These are phyloP conservation scores for Nicator chloris DNA, from an alignment of 2,113 vertebrate genomes.

Conservation along the genomic window DNA sequence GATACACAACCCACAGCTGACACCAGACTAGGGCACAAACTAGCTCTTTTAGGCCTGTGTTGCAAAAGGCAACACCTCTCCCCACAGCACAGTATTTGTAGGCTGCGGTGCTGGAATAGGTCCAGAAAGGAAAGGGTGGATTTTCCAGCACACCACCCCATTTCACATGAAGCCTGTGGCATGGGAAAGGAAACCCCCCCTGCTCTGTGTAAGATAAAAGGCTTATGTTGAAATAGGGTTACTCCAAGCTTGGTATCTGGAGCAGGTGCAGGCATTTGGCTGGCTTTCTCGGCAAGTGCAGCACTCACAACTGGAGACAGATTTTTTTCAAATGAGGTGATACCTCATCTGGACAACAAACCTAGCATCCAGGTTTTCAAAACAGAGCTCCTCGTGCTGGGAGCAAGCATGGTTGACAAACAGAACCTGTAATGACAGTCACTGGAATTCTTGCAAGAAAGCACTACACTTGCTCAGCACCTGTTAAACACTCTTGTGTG, in stretches of 20 bases:
- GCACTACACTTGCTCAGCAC: accelerated
- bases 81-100: not conserved
- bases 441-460: not conserved
- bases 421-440: not conserved
- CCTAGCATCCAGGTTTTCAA: not conserved
- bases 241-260: not conserved
- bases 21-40: not conserved
- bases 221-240: not conserved
- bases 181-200: not conserved
- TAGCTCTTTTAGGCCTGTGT: not conserved
- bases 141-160: not conserved
- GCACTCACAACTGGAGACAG: not conserved
- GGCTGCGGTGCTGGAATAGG: not conserved
- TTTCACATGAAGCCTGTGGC: not conserved
- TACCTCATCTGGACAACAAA: not conserved
- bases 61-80: not conserved
- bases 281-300: not conserved
- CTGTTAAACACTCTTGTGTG: not conserved
- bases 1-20: not conserved
- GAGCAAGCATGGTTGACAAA: not conserved
- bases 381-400: not conserved
- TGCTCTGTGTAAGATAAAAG: not conserved
- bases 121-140: not conserved
- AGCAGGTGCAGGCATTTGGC: not conserved
- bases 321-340: not conserved